Evolutionary conservation across 2,797 vertebrate genomes (phyloP), one percentile per base, ranked within the genome.

Genomic region (Enteromius anoplus): DNA sequence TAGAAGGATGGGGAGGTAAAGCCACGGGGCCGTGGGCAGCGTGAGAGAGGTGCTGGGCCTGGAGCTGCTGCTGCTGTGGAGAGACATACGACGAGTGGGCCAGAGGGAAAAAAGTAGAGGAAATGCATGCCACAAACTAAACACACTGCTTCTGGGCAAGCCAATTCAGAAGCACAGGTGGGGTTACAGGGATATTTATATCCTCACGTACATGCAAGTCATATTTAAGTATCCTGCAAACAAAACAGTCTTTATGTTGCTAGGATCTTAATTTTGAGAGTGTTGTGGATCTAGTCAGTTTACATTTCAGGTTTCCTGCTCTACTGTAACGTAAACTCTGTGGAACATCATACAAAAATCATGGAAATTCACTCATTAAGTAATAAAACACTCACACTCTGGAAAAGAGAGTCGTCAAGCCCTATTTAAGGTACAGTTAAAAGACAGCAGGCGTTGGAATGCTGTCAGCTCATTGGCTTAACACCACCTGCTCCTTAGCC

Each of bases 11-110:
- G 2, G 97, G 96, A 0, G 97, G 97, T 89, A 98, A 90, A 93
- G 97, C 97, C 58, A 97, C 95, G 0, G 97, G 96, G 1, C 97
- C 97, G 0, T 98, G 97, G 4, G 96, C 95, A 2, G 97, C 96
- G 0, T 99, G 97, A 23, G 97, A 98, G 80, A 99, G 97, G 89
- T 98, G 97, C 92, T 98, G 97, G 0, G 97, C 97, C 93, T 99
- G 97, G 89, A 98, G 96, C 90, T 90, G 91, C 93, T 96, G 94
- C 90, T 95, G 95, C 94, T 95, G 91, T 3, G 47, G 53, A 90
- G 15, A 91, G 75, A 91, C 78, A 90, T 78, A 91, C 85, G 90
- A 80, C 90, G 69, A 94, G 92, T 94, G 93, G 93, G 93, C 93
- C 80, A 58, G 90, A 92, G 91, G 87, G 92, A 93, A 90, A 89